Evolutionary conservation across 2,888 invertebrate genomes (phyloP), one percentile per base, ranked within the genome.

Genomic region (Cyclophora punctaria): DNA sequence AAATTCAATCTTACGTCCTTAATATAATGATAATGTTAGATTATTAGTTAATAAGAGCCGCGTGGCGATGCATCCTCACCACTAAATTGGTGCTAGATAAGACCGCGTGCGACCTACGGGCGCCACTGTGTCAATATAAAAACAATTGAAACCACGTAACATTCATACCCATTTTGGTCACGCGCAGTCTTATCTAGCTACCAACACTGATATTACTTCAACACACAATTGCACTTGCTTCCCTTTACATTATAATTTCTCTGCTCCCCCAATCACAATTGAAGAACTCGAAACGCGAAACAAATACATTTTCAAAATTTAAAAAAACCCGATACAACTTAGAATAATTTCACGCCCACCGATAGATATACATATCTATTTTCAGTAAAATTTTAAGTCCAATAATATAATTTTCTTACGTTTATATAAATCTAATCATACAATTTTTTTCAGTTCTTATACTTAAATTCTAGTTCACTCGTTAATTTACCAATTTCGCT

Each of bases 221-320:
- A 54, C 51, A 61, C 52, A 56, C 57, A 57, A 61, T 59, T 61
- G 61, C 61, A 59, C 61, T 61, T 59, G 57, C 51, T 54, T 53
- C 51, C 56, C 56, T 49, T 56, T 50, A 52, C 55, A 52, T 37
- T 37, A 37, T 37, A 37, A 37, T 37, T 37, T 37, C 37, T 37
- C 37, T 37, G 37, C 5, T 37, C 4, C 5, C 37, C 4, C 37
- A 37, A 37, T 2, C 37, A 37, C 37, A 37, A 4, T 4, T 37
- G 37, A 37, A 37, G 20, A 37, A 5, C 37, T 37, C 37, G 4
- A 37, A 5, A 37, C 37, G 5, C 37, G 37, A 37, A 37, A 37
- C 37, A 37, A 37, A 37, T 37, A 37, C 37, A 37, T 5, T 37
- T 37, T 37, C 5, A 2, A 37, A 37, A 37, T 5, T 5, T 2